These are phyloP conservation scores for Schrankia costaestrigalis DNA, from an alignment of 2,888 invertebrate species.

Conservation along the genomic window DNA sequence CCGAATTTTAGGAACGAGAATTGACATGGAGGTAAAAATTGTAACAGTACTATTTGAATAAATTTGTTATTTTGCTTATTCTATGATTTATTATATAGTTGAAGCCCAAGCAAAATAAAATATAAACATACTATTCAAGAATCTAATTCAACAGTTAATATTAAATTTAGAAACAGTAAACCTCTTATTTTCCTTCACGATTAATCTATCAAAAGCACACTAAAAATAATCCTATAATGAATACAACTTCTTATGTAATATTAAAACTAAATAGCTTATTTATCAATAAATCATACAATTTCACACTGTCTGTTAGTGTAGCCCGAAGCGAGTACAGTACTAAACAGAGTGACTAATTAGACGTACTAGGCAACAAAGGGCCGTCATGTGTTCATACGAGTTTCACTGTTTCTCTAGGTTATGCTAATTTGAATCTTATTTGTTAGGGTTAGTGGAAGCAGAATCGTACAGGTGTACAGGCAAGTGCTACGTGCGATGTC, in stretches of 20 bases:
- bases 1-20: no score
- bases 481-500: slow-evolving; percentile 64
- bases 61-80: no score
- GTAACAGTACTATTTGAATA: no score
- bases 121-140: no score
- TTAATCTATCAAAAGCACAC: no score
- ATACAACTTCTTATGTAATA: no score
- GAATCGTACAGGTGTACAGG: slow-evolving; percentile 41
- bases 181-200: no score
- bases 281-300: slow-evolving; percentile 66
- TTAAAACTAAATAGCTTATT: slow-evolving; percentile 11
- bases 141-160: no score
- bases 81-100: no score
- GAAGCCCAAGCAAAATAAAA: no score
- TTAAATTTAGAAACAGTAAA: no score
- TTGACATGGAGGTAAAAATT: no score
- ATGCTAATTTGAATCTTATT: slow-evolving; percentile 42
- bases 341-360: slow-evolving; percentile 80
- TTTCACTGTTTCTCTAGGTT: slow-evolving; percentile 28
- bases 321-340: slow-evolving; percentile 66
- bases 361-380: slow-evolving; percentile 74
- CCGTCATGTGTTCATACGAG: slow-evolving; percentile 44
- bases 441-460: slow-evolving; percentile 33
- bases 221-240: neutral
- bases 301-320: slow-evolving; percentile 60